A percentile compares a stretch with the other conserved stretches of the same genome.
Conservation (phyloP, 2,888 invertebrate species). For the Pinctada fucata region DNA sequence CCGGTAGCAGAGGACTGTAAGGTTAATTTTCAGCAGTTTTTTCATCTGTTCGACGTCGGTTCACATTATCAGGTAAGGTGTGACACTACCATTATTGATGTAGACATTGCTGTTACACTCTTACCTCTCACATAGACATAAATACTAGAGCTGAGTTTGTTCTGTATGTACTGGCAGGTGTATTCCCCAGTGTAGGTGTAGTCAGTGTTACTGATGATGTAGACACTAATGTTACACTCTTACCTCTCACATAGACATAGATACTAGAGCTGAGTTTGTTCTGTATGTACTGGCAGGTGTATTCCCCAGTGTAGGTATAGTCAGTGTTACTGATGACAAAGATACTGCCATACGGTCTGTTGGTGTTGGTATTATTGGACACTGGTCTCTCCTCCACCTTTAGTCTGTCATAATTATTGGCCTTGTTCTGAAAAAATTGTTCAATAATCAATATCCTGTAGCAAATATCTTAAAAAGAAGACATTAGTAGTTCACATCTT, state of each 20-base stretch:
- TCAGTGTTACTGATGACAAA: constrained; percentile 37
- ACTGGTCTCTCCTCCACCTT: constrained; percentile 11
- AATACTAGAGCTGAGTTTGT: constrained; percentile 37
- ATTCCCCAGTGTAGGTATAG: constrained; percentile 53
- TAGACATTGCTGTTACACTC: too few species aligned
- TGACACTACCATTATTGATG: too few species aligned
- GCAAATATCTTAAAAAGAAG: too few species aligned
- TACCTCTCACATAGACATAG: constrained; percentile 58
- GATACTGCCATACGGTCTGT: constrained; percentile 19
- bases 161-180: constrained; percentile 43
- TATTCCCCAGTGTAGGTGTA: constrained; percentile 54
- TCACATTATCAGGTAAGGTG: too few species aligned
- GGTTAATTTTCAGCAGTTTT: too few species aligned
- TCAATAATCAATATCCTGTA: too few species aligned
- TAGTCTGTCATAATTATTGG: constrained; percentile 7
- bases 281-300: constrained; percentile 45
- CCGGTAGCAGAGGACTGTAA: too few species aligned
- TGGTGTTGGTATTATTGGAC: constrained; percentile 2
- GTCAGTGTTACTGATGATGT: constrained; percentile 36
- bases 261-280: constrained; percentile 38
- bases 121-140: constrained; percentile 58
- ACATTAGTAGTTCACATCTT: too few species aligned
- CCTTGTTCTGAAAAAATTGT: neutral
- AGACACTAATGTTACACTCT: neutral
- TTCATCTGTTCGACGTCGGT: too few species aligned